A percentile compares a stretch with the other conserved stretches of the same genome.
phyloP scores from a whole-genome alignment of 2,797 vertebrate species.

The Spea hammondii region DNA sequence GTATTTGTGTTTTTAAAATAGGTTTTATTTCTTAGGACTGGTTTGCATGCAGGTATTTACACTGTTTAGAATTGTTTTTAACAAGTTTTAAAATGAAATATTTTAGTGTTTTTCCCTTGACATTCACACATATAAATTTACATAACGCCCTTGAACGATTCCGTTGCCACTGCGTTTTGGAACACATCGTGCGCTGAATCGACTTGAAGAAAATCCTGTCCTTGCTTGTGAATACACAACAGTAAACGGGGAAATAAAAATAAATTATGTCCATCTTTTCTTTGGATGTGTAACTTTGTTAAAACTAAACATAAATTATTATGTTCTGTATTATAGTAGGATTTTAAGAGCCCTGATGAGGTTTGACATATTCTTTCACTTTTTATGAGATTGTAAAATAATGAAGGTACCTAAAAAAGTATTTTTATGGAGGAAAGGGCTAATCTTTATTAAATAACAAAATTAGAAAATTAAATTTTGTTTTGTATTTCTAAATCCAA shows the following conservation, averaged over 20 bases:
- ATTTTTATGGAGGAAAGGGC: conserved; percentile 75
- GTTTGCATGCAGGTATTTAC: too few species aligned
- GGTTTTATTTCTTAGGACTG: too few species aligned
- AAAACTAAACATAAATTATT: conserved; percentile 75
- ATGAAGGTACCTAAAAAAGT: conserved; percentile 59
- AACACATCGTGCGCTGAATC: conserved; percentile 52
- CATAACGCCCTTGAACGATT: conserved; percentile 70
- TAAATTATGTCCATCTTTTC: conserved; percentile 69
- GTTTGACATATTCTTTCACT: conserved; percentile 62
- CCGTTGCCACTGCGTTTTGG: conserved; percentile 35
- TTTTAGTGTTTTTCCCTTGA: conserved; percentile 72
- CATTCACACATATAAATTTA: conserved; percentile 88
- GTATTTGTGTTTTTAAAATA: too few species aligned
- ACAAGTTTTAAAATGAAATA: too few species aligned
- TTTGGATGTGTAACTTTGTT: conserved; percentile 74
- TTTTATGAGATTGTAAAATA: conserved; percentile 75
- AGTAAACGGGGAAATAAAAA: conserved; percentile 63
- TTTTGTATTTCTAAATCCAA: conserved; percentile 74
- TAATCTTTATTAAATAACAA: conserved; percentile 85
- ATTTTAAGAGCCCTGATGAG: conserved; percentile 65
- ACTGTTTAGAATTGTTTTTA: too few species aligned
- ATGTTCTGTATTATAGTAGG: conserved; percentile 74
- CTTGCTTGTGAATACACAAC: conserved; percentile 57
- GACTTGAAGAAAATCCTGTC: conserved; percentile 57
- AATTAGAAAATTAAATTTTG: conserved; percentile 69